phyloP scores from a whole-genome alignment of 2,888 invertebrate species.

The Altica lythri region DNA sequence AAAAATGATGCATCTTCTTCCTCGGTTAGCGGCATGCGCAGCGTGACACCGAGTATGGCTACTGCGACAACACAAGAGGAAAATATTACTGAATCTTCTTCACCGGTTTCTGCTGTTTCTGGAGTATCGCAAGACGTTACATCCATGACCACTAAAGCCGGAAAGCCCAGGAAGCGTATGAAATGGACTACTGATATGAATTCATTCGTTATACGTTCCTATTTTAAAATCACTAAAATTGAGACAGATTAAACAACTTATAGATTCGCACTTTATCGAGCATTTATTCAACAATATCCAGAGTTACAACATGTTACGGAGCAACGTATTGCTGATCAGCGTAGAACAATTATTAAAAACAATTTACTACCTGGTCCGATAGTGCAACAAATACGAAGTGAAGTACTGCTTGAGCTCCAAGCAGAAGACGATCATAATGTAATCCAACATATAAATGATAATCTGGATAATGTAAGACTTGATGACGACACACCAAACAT shows the following conservation, averaged over 20 bases:
- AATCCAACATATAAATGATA: too few relatives aligned
- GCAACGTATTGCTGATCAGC: neutral
- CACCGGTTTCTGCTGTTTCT: too few relatives aligned
- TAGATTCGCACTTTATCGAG: neutral
- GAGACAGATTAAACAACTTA: neutral
- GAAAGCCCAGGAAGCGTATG: neutral
- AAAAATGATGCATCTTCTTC: too few relatives aligned
- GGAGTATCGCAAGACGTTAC: too few relatives aligned
- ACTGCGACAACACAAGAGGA: too few relatives aligned
- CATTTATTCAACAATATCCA: neutral
- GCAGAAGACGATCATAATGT: too few relatives aligned
- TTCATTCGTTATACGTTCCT: neutral
- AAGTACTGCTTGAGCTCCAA: neutral
- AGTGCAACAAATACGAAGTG: neutral
- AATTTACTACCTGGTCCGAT: neutral
- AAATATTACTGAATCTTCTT: too few relatives aligned
- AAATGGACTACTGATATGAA: neutral
- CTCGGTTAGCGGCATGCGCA: too few relatives aligned
- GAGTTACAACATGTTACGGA: neutral
- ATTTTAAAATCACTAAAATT: neutral
- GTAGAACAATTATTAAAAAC: neutral
- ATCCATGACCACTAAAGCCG: too few relatives aligned
- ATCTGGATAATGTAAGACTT: too few relatives aligned
- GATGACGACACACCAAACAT: neutral
- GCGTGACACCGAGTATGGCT: too few relatives aligned